Percentiles rank a stretch among this genome's conserved stretches.
phyloP scores from a whole-genome alignment of 2,797 vertebrate genomes.

The Serranus cabrilla region DNA sequence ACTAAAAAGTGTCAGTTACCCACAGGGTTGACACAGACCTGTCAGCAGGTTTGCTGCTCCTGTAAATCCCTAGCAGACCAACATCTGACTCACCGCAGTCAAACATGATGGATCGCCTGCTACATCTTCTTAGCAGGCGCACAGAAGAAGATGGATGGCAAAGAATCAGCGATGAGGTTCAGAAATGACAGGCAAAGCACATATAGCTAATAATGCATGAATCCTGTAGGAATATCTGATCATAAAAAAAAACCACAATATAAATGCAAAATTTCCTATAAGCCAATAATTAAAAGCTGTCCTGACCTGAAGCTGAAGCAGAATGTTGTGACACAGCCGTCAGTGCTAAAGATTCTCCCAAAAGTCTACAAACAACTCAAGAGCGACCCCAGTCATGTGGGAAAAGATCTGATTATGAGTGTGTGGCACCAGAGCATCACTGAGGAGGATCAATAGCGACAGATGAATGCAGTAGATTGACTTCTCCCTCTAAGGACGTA shows the following conservation, averaged over 20 bases:
- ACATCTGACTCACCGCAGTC: slow-evolving; percentile 40
- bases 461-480: slow-evolving; percentile 49
- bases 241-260: slow-evolving; percentile 9
- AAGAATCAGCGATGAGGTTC: slow-evolving; percentile 7
- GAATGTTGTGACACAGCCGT: not conserved
- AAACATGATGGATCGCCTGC: slow-evolving; percentile 64
- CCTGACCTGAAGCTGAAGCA: not conserved
- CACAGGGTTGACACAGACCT: slow-evolving; percentile 36
- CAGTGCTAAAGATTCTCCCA: not conserved
- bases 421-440: slow-evolving; percentile 40
- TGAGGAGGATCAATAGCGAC: slow-evolving; percentile 69
- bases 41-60: slow-evolving; percentile 35
- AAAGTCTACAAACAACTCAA: not conserved
- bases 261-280: not conserved
- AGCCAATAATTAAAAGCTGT: not conserved
- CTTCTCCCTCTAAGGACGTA: slow-evolving; percentile 44
- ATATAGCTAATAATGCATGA: slow-evolving; percentile 39
- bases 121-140: slow-evolving; percentile 1
- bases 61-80: slow-evolving; percentile 31
- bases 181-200: slow-evolving; percentile 18
- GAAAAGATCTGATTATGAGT: slow-evolving; percentile 57
- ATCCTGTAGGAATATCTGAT: slow-evolving; percentile 23
- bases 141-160: slow-evolving; percentile 36
- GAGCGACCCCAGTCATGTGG: slow-evolving; percentile 37
- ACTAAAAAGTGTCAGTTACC: slow-evolving; percentile 55